phyloP scores from a whole-genome alignment of 2,113 vertebrate species.

The Cynoglossus semilaevis region DNA sequence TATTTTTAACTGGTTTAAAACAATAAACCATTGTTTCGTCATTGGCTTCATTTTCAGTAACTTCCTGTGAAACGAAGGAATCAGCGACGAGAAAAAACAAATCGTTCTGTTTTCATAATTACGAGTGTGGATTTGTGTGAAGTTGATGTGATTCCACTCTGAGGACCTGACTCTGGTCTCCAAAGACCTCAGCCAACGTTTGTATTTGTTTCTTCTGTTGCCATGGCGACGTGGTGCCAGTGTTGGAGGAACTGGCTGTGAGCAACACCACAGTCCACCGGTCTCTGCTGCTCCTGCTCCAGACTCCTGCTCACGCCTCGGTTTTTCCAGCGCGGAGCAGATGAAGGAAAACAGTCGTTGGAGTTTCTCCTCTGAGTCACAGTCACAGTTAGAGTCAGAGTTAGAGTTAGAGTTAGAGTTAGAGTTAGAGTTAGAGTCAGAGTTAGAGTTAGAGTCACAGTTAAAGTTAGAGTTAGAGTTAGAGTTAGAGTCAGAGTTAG shows the following conservation, averaged over 20 bases:
- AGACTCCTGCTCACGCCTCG: constrained; percentile 2
- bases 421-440: too few relatives aligned
- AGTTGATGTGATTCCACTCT: constrained; percentile 33
- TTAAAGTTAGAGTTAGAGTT: too few relatives aligned
- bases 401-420: too few relatives aligned
- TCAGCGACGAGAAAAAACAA: too few relatives aligned
- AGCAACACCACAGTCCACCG: constrained; percentile 31
- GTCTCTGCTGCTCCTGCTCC: constrained; percentile 8
- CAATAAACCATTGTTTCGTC: constrained; percentile 5
- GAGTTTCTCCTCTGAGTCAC: constrained; percentile 16
- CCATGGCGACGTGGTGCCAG: constrained; percentile 50
- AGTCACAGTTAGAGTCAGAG: too few relatives aligned
- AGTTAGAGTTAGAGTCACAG: too few relatives aligned
- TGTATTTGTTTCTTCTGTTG: constrained; percentile 53
- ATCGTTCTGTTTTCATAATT: neutral
- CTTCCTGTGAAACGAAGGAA: too few relatives aligned
- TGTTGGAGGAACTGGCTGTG: constrained; percentile 3
- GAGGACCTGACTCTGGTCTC: constrained; percentile 19
- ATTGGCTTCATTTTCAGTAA: too few relatives aligned
- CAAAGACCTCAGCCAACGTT: constrained; percentile 25
- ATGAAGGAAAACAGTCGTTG: constrained; percentile 29
- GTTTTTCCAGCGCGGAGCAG: constrained; percentile 11
- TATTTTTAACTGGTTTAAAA: too few relatives aligned
- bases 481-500: too few relatives aligned
- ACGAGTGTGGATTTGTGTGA: constrained; percentile 15